Percentiles rank a stretch among this genome's conserved stretches.
phyloP scores from a whole-genome alignment of 2,888 invertebrate genomes.

The Diploptera punctata region DNA sequence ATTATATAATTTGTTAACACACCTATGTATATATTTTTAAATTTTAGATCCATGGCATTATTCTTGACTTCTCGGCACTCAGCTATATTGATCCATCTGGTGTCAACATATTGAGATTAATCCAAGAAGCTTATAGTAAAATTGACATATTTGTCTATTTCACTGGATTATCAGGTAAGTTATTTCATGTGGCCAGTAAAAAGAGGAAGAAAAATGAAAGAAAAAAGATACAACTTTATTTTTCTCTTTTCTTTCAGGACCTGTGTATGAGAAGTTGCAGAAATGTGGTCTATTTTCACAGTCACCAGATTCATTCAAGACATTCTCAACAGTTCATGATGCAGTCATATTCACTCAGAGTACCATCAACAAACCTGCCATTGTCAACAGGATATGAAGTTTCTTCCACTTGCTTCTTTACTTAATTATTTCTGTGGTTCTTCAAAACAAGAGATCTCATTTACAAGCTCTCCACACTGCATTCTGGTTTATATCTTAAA shows the following conservation, averaged over 20 bases:
- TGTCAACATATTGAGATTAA: constrained; percentile 60
- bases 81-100: constrained; percentile 71
- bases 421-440: too few relatives aligned
- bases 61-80: constrained; percentile 69
- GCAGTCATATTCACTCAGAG: constrained; percentile 58
- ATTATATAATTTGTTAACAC: too few relatives aligned
- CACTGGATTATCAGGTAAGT: constrained; percentile 69
- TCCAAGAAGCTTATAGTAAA: constrained; percentile 60
- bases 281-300: constrained; percentile 52
- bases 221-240: too few relatives aligned
- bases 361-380: not conserved
- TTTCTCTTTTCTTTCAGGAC: constrained; percentile 57
- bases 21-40: not conserved
- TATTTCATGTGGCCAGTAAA: not conserved
- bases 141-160: constrained; percentile 62
- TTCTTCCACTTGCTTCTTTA: too few relatives aligned
- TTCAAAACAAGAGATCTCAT: too few relatives aligned
- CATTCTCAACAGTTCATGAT: constrained; percentile 75
- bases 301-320: constrained; percentile 57
- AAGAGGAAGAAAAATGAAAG: too few relatives aligned
- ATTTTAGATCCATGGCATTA: constrained; percentile 47
- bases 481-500: too few relatives aligned
- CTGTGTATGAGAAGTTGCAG: constrained; percentile 63
- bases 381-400: not conserved
- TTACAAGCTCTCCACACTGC: too few relatives aligned